Base-by-base conservation (phyloP, 2,113 vertebrate genomes). In the Poeciliopsis prolifica region DNA sequence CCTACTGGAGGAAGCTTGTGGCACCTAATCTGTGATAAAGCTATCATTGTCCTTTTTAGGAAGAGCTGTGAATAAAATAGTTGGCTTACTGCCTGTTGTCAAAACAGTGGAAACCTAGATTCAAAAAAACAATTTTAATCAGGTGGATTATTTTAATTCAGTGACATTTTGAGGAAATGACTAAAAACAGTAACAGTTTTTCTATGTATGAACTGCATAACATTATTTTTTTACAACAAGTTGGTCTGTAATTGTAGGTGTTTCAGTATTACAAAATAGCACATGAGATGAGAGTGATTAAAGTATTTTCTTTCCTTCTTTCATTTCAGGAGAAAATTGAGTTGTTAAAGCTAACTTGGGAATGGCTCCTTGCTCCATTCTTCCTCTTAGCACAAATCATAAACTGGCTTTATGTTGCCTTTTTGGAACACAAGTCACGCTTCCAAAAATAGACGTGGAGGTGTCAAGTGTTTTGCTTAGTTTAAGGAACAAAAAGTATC, bases 21-120 rank as follows among this genome's bases (percentile, higher is more conserved):
- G 68, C 77, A 87, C 75, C 79, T 79, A 82, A 77, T 88, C 81
- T 68, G 26, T 83, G 76, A 90, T 89, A 85, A 93, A 82, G 79
- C 81, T 78, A 85, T 82, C 83, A 79, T 80, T 88, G 87, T 85
- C 68, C 70, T 76, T 58, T 61, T 65, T 66, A 77, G 88, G 61
- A 63, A 68, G 58, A n/a, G 82, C 82, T 86, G 86, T 67, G 87
- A 93, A 89, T 87, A 65, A 87, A 54, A 64, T 74, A 68, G 14
- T 28, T 78, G 78, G 70, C 66, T 33, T 66, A 12, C 31, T 73
- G 71, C 28, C 58, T 26, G 70, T 65, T 74, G 71, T 63, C 42
- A 81, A 79, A 80, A 71, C 44, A 81, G 40, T 28, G 69, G 74
- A 3, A 54, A 77, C 61, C 26, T 22, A 24, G 62, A 80, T 74